Base-by-base conservation (phyloP, 2,113 vertebrate species). In the Catagonus wagneri region DNA sequence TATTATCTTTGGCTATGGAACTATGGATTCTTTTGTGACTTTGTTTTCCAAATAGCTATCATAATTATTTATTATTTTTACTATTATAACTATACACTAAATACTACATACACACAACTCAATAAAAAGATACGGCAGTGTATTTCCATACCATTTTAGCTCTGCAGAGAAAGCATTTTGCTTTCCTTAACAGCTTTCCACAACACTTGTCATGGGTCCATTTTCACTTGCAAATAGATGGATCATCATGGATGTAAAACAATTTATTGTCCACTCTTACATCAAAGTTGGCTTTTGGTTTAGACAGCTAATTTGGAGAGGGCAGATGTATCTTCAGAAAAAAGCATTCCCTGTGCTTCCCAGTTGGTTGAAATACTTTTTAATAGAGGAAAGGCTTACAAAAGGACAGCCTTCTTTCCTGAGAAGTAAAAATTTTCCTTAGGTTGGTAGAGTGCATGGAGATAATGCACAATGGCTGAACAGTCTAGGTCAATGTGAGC, bases 21-120 rank as follows among this genome's bases (percentile, higher is more conserved):
- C 44, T 65, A 20, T 39, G 25, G 27, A 81, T 74, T 85, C 68
- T 89, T 94, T 76, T 78, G 32, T 65, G 32, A 9, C 23, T 92
- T 91, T 94, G 87, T 80, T 85, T 96, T 93, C 20, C 44, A 78
- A 89, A 44, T 61, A 80, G 22, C 16, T 80, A 12, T 96, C 66
- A 23, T 66, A 61, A 63, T 81, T 63, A 22, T 80, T 50, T 72
- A 17, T 60, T 93, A 56, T 14, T 80, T 76, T 85, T 66, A 3
- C 23, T 44, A 29, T 92, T 54, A 92, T 34, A 76, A 89, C 61
- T 84, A 74, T 69, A n/a, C 17, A 75, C 16, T 71, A 75, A 75
- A 2, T 90, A 22, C 14, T 20, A 50, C 25, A 39, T 14, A 44
- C 2, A 34, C 2, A 54, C 11, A 29, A 23, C 7, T 72, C 68